Base-by-base conservation (phyloP, 1,140 invertebrate species). In the Wasmannia auropunctata region DNA sequence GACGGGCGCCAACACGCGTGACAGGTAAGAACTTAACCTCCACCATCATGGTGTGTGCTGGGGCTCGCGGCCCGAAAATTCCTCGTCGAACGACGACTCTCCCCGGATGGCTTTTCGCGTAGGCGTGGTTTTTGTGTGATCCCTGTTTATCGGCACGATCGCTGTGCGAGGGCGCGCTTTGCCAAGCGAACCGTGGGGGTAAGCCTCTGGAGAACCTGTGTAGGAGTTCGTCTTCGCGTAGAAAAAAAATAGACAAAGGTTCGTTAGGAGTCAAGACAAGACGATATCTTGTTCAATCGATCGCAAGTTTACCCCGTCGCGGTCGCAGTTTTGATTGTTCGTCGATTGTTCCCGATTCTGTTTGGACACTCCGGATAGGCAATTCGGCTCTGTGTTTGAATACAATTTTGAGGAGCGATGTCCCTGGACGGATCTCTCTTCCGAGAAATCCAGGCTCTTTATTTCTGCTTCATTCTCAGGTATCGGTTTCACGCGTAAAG, bases 1-100 rank as follows among this genome's bases (percentile, higher is more conserved):
- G 89, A 88, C 74, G 22, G 74, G 84, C 72, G n/a, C 22, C 81
- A 62, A 76, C 86, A 88, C 90, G 90, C 90, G 88, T 91, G 90
- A 91, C 90, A 91, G 90, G 90, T 91, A 91, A 86, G 69, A n/a
- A 83, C 88, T 54, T 90, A 85, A 86, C 87, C 84, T 88, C 74
- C 49, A 85, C 76, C 65, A 60, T 46, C 19, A 31, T 72, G 34
- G 49, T 69, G 49, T n/a, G 54, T 34, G 58, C 16, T 62, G 14
- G 19, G 8, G 19, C 62, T 80, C 34, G 11, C 31, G 46, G 37
- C 25, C n/a, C 76, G 56, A 62, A 46, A 79, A 46, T 85, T 79
- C n/a, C 37, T 34, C 46, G 22, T 25, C 56, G 54, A 28, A 37
- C 25, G 67, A 63, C 40, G n/a, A n/a, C n/a, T n/a, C n/a, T 43